A percentile compares a stretch with the other conserved stretches of the same genome.
Evolutionary conservation across 2,113 vertebrate species (phyloP).

Genomic region (Pterophyllum scalare): DNA sequence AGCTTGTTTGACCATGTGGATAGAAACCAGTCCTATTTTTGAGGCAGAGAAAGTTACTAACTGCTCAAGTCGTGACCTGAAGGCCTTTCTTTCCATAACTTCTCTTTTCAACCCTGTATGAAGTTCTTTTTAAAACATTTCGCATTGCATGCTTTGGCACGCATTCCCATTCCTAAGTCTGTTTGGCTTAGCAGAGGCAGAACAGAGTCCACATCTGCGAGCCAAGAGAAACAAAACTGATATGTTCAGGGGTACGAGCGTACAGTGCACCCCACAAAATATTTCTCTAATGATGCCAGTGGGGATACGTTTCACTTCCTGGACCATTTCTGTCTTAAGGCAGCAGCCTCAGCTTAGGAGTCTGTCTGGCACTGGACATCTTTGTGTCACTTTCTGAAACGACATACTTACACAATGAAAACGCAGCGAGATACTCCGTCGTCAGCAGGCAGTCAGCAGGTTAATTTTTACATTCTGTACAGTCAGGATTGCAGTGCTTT

Average conservation of each 20-base stretch:
- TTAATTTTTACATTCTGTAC: background rate
- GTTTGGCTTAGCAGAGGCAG: conserved; percentile 80
- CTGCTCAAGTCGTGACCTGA: conserved; percentile 17
- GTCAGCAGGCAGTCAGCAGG: background rate
- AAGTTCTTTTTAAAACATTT: conserved; percentile 69
- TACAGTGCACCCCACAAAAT: conserved; percentile 71
- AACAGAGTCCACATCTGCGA: conserved; percentile 62
- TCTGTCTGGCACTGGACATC: conserved; percentile 20
- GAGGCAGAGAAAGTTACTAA: conserved; percentile 6
- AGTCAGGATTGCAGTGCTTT: background rate
- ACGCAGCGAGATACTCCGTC: background rate
- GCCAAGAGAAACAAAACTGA: conserved; percentile 82
- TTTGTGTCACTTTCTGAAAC: conserved; percentile 25
- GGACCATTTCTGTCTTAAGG: conserved; percentile 44
- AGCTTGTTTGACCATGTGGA: conserved; percentile 1
- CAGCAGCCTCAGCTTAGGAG: conserved; percentile 8
- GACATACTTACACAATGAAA: background rate
- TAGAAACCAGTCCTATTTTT: background rate
- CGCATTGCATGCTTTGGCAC: conserved; percentile 78
- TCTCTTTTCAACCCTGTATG: conserved; percentile 60
- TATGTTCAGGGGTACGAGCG: conserved; percentile 73
- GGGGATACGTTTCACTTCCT: conserved; percentile 77
- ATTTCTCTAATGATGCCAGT: conserved; percentile 79
- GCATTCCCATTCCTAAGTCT: conserved; percentile 72
- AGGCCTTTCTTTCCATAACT: conserved; percentile 51